phyloP scores from a whole-genome alignment of 2,888 invertebrate genomes.

The Netelia fuscicornis region DNA sequence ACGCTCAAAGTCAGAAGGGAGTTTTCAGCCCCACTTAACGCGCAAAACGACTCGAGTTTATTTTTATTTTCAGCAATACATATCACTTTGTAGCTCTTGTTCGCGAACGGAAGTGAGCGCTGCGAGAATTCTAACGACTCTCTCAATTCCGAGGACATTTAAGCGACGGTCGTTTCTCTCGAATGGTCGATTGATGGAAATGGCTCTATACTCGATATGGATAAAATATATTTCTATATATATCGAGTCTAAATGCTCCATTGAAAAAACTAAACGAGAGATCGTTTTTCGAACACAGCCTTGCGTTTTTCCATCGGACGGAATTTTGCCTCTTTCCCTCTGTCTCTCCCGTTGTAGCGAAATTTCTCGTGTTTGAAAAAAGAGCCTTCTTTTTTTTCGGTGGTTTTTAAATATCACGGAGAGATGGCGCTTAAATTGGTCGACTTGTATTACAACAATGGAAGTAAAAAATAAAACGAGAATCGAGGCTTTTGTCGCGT shows the following conservation, averaged over 20 bases:
- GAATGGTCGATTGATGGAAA: conserved; percentile 32
- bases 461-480: conserved; percentile 35
- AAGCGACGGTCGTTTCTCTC: conserved; percentile 35
- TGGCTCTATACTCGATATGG: not conserved
- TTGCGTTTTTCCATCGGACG: conserved; percentile 1
- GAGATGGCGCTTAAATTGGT: conserved; percentile 66
- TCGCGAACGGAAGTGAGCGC: conserved; percentile 7
- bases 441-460: conserved; percentile 67
- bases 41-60: not conserved
- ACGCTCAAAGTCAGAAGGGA: not conserved
- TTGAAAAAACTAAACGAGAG: not conserved
- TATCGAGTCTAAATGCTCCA: not conserved
- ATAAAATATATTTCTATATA: not conserved
- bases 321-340: conserved; percentile 14
- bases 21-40: conserved; percentile 1
- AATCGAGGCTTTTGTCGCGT: conserved; percentile 63
- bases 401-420: not conserved
- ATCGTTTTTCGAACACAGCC: not conserved
- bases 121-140: conserved; percentile 38
- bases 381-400: not conserved
- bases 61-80: not conserved
- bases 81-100: not conserved
- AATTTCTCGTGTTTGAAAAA: conserved; percentile 15
- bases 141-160: conserved; percentile 28
- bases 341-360: conserved; percentile 16